Conservation (phyloP, 2,888 invertebrate genomes). For the Cantharis rufa region DNA sequence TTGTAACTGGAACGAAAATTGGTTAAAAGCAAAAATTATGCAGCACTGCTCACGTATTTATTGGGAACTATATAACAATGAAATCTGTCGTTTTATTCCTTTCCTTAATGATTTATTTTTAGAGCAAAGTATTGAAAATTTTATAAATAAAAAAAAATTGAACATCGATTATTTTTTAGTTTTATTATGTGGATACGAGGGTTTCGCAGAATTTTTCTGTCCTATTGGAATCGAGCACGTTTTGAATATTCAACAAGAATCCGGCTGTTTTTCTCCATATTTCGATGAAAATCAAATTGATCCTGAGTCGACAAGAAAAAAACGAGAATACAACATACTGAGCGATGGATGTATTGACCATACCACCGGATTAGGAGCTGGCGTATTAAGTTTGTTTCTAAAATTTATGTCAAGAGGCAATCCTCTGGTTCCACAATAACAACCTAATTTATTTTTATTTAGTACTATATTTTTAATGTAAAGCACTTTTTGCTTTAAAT, state of each 20-base stretch:
- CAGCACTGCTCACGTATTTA: conserved; percentile 43
- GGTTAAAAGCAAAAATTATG: conserved; percentile 23
- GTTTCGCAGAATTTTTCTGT: conserved; percentile 55
- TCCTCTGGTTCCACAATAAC: neutral
- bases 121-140: conserved; percentile 42
- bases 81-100: conserved; percentile 37
- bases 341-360: conserved; percentile 55
- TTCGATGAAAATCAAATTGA: conserved; percentile 19
- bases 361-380: conserved; percentile 32
- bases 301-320: conserved; percentile 24
- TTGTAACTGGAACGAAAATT: conserved; percentile 28
- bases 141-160: neutral
- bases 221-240: conserved; percentile 49
- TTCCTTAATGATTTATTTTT: conserved; percentile 43
- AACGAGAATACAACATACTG: conserved; percentile 44
- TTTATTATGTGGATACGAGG: conserved; percentile 57
- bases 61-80: conserved; percentile 42
- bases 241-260: conserved; percentile 49
- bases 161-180: conserved; percentile 47
- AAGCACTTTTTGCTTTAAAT: neutral
- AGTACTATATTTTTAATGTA: neutral
- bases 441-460: neutral
- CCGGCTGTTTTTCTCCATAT: conserved; percentile 50
- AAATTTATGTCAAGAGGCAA: neutral
- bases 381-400: conserved; percentile 1